Evolutionary conservation across 2,797 vertebrate genomes (phyloP), one percentile per base, ranked within the genome.

Genomic region (Sparidentex hasta): DNA sequence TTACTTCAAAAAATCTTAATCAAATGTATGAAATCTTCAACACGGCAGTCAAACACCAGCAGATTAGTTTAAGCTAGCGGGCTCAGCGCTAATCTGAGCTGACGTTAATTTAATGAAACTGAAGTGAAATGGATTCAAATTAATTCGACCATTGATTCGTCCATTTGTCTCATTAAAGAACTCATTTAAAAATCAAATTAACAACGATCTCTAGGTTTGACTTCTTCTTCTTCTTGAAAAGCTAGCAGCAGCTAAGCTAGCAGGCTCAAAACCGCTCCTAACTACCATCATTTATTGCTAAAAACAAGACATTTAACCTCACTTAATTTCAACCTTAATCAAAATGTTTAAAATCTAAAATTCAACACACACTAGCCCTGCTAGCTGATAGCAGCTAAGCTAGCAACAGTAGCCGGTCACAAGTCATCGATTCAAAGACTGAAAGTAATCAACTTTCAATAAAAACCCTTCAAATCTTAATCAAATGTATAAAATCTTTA

Each of bases 401-500:
- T 68, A 14, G n/a, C 57, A 33, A 8, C 5, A 16, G 46, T 11
- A 11, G 8, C 58, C 66, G 13, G 83, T 76, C 86, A 71, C 76
- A 76, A 79, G 44, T 54, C 81, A 59, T 57, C 68, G 80, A 83
- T 41, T 86, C 54, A 61, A 17, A 43, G 66, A 59, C 41, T 8
- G 17, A 80, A 81, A 77, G 50, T 68, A 64, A 80, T 87, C 21
- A 68, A 80, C 11, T 71, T 77, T 41, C 38, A 83, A 56, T 71
- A 25, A 76, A 84, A 83, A 75, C 7, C 48, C 65, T 50, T 87
- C 66, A 78, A 89, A 83, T 86, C 72, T 80, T 54, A 71, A 87
- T 86, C 71, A 57, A 54, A 87, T 21, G 72, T 82, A 50, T 81
- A 27, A 84, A 84, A 84, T 82, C 74, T 90, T 65, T 27, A 85